Conservation (phyloP, 2,888 invertebrate species). For the Leptinotarsa tumamoca region DNA sequence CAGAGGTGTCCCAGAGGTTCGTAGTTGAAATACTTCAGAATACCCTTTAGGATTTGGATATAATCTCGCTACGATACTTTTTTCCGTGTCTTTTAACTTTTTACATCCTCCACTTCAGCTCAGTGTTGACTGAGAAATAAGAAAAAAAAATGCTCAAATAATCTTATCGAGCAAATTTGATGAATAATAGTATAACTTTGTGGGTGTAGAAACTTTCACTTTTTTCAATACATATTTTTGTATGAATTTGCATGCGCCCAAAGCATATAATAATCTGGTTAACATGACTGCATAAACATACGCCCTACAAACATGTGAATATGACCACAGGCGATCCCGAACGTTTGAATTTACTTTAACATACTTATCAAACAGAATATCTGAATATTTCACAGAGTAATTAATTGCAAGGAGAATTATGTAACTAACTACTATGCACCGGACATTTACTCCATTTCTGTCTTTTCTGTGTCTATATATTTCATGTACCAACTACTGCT, state of each 20-base stretch:
- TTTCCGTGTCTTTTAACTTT: too few relatives aligned
- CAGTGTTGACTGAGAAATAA: too few relatives aligned
- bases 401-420: conserved; percentile 39
- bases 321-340: conserved; percentile 27
- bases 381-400: conserved; percentile 42
- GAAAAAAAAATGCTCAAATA: too few relatives aligned
- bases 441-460: conserved; percentile 38
- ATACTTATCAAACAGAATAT: conserved; percentile 37
- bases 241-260: not conserved
- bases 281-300: not conserved
- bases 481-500: not conserved
- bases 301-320: conserved; percentile 8
- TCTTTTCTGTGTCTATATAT: conserved; percentile 20
- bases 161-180: too few relatives aligned
- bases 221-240: not conserved
- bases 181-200: not conserved
- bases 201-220: not conserved
- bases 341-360: conserved; percentile 33
- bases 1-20: too few relatives aligned
- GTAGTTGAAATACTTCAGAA: too few relatives aligned
- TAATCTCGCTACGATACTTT: too few relatives aligned
- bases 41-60: too few relatives aligned
- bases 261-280: not conserved
- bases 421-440: conserved; percentile 36
- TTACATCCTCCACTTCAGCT: too few relatives aligned